Base-by-base conservation (phyloP, 2,797 vertebrate genomes). In the Crax fasciolata region DNA sequence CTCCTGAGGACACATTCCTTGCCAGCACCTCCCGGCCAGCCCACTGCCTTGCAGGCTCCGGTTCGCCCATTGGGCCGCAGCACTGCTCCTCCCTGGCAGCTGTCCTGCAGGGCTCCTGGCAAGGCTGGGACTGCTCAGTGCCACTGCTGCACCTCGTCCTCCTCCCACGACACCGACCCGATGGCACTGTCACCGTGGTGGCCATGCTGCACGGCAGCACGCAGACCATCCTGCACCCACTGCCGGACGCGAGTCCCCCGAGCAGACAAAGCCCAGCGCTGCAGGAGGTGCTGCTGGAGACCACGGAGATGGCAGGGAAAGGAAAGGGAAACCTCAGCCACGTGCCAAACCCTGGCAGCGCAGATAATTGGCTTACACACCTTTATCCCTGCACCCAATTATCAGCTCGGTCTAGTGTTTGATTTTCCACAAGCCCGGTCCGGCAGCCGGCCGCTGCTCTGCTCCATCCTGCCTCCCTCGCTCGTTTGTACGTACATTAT, bases 311-410 rank as follows among this genome's bases (percentile, higher is more conserved):
- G 10, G 35, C 2, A 1, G 6, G 30, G 25, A 39, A 57, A 44
- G 63, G 54, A 4, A 38, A n/a, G 21, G 38, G 55, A 46, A 78
- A 58, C 52, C 54, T 21, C 43, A 75, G 67, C 74, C 32, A 52
- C 71, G 76, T 49, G 67, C 71, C 76, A 66, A 24, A 27, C 54
- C 9, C 41, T 79, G 92, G 72, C 55, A 9, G 11, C 13, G 46
- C 58, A 73, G 43, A 57, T 84, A 92, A 95, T 46, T 59, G 67
- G 24, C 73, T 92, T 83, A 81, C 54, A 72, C 83, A 62, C 71
- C 24, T 68, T 73, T 27, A 92, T 84, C 88, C 51, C 89, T 9
- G 2, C n/a, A 55, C 32, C n/a, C 82, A 92, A 90, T 84, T 91
- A 89, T 25, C 91, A 85, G 58, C 65, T 95, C n/a, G 3, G 48